Evolutionary conservation across 2,113 vertebrate genomes (phyloP).

Genomic region (Neodon shergylaensis): DNA sequence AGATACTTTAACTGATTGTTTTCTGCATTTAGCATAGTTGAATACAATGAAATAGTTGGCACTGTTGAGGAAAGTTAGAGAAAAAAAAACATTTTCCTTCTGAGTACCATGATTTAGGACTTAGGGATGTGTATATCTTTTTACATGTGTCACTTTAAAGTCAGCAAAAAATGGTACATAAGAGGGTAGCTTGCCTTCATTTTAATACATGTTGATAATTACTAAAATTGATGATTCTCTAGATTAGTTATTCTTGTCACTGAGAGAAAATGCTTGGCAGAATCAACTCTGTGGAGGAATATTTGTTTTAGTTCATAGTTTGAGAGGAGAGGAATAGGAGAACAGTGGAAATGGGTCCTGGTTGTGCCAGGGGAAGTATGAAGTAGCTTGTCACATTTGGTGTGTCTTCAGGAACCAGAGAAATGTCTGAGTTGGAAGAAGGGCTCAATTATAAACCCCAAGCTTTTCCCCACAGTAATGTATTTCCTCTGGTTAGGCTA

Average conservation of each 20-base stretch:
- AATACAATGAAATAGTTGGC: neutral
- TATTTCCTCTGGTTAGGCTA: neutral
- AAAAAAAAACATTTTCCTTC: neutral
- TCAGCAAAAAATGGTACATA: neutral
- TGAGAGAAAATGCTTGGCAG: neutral
- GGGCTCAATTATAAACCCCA: neutral
- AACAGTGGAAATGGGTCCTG: neutral
- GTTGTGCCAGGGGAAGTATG: no score
- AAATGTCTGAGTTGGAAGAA: neutral
- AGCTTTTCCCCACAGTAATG: neutral
- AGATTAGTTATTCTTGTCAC: neutral
- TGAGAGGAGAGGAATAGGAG: neutral
- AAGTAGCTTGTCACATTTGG: neutral
- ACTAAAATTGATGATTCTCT: neutral
- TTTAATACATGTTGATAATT: neutral
- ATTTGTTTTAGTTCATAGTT: neutral
- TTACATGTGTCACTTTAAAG: neutral
- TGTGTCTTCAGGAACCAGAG: neutral
- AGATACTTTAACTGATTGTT: neutral
- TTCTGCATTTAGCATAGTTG: neutral
- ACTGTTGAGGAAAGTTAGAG: neutral
- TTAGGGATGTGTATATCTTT: neutral
- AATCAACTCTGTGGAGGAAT: neutral
- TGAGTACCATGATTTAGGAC: neutral
- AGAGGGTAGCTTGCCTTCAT: neutral